Base-by-base conservation (phyloP, 2,113 vertebrate genomes). In the Bufo gargarizans region DNA sequence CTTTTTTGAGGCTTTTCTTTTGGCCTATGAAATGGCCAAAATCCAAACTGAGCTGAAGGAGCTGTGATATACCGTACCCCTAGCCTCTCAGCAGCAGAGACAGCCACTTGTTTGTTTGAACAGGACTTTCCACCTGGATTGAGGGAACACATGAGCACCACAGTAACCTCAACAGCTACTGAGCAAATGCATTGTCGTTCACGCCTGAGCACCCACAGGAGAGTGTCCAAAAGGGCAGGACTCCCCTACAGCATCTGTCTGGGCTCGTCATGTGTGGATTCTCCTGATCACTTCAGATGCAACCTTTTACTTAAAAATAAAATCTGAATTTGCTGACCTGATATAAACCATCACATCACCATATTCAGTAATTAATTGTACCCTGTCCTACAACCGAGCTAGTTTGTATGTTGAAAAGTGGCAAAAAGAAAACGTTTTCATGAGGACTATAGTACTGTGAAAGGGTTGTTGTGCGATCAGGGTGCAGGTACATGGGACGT, bases 41-140 rank as follows among this genome's bases (percentile, higher is more conserved):
- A 33, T 33, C 33, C 33, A 33, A 33, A 33, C 33, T 33, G 33
- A 33, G 33, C 33, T 33, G 33, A 33, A 0, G 0, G 33, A 33
- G 33, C 33, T 33, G 33, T 33, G 33, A 33, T 33, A 33, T 33
- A 33, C 5, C 53, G 1, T 33, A 33, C 5, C 53, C 9, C 53
- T 53, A 13, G 56, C 56, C 56, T 58, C 49, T 61, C 45, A 7
- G 78, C 56, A 16, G 0, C 20, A 4, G 20, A 79, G 67, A 65
- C 65, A 53, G 77, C 53, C 53, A 47, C 45, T 65, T 85, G 77
- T 86, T 67, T 88, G n/a, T 9, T 56, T 49, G 80, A 80, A 85
- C 84, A 76, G 55, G 61, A 45, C 58, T 87, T 82, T 88, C 86
- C 86, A 88, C 67, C 67, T 82, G 86, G 72, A 74, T 82, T 82